A percentile compares a stretch with the other conserved stretches of the same genome.
Conservation (phyloP, 2,888 invertebrate species). For the Agrochola lychnidis region DNA sequence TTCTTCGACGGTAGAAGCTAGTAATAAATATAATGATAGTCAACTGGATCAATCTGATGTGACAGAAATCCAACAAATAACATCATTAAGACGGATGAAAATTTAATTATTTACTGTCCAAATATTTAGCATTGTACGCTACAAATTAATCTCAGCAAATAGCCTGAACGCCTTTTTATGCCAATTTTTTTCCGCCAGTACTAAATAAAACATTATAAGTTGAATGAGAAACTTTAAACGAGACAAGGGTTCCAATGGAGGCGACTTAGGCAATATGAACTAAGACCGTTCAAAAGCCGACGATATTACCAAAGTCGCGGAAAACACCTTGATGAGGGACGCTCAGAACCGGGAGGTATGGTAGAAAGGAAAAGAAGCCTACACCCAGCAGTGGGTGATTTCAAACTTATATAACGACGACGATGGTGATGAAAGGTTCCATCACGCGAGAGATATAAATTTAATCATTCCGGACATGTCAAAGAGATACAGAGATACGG, state of each 20-base stretch:
- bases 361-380: not conserved
- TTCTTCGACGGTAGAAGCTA: too few species aligned
- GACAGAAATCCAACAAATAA: too few species aligned
- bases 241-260: not conserved
- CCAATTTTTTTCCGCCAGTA: not conserved
- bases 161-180: not conserved
- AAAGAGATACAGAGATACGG: not conserved
- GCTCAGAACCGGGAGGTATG: not conserved
- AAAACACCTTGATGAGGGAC: not conserved
- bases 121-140: too few species aligned
- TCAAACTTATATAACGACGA: not conserved
- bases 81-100: too few species aligned
- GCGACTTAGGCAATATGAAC: not conserved
- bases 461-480: not conserved
- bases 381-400: not conserved
- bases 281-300: not conserved
- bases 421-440: not conserved
- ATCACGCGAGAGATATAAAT: not conserved
- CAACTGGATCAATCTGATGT: too few species aligned
- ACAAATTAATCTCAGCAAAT: not conserved
- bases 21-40: too few species aligned
- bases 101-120: too few species aligned
- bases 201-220: not conserved
- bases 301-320: not conserved
- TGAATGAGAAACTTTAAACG: not conserved